Evolutionary conservation across 2,113 vertebrate genomes (phyloP).

Genomic region (Heterotis niloticus): DNA sequence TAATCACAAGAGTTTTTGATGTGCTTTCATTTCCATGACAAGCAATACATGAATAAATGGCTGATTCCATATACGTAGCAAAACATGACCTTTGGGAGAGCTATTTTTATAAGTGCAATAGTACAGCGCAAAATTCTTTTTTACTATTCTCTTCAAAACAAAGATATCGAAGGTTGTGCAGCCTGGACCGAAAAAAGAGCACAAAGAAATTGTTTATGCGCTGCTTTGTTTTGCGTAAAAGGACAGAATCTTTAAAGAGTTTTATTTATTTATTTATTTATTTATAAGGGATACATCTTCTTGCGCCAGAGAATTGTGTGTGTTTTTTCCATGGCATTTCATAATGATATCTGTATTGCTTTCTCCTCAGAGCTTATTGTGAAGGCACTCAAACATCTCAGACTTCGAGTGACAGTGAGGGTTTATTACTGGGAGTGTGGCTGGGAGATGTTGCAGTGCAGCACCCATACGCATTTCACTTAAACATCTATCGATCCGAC

Average conservation of each 20-base stretch:
- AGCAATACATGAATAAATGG: not conserved
- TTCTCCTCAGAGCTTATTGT: slow-evolving; percentile 10
- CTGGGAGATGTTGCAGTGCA: not conserved
- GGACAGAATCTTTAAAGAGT: slow-evolving; percentile 4
- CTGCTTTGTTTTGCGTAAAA: not conserved
- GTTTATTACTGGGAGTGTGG: slow-evolving; percentile 15
- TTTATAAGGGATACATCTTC: not conserved
- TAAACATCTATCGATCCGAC: slow-evolving; percentile 35
- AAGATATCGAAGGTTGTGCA: too few species aligned
- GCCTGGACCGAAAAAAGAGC: too few species aligned
- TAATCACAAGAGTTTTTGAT: not conserved
- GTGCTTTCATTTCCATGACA: not conserved
- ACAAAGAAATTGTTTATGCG: too few species aligned
- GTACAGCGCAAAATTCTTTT: not conserved
- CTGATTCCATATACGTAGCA: not conserved
- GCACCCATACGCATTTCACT: not conserved
- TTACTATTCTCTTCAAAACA: not conserved
- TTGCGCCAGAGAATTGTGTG: not conserved
- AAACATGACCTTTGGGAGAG: not conserved
- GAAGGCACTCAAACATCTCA: slow-evolving; percentile 8
- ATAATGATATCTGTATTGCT: slow-evolving; percentile 28
- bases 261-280: not conserved
- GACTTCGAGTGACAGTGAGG: not conserved
- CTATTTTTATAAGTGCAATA: not conserved
- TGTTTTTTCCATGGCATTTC: not conserved